Percentiles rank a stretch among this genome's conserved stretches.
Evolutionary conservation across 2,797 vertebrate species (phyloP).

Genomic region (Kryptopterus vitreolus): DNA sequence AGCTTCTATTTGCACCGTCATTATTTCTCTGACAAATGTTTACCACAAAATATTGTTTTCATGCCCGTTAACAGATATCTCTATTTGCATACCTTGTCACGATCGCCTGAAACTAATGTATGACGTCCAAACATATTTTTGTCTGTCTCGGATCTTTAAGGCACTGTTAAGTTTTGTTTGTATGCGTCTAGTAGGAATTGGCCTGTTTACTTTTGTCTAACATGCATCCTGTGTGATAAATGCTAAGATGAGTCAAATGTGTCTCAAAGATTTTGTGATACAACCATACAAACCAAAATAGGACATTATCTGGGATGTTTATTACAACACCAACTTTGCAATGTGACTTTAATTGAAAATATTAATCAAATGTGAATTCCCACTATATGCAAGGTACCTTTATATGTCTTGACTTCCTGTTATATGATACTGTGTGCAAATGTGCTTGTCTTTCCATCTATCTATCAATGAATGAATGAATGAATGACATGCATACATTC

Average conservation of each 20-base stretch:
- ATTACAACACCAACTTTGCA: not conserved
- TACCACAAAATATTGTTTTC: slow-evolving; percentile 1
- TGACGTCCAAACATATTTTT: no score
- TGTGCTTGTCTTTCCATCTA: no score
- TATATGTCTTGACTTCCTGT: no score
- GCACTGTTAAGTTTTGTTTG: not conserved
- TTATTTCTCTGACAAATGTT: not conserved
- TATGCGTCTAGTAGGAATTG: not conserved
- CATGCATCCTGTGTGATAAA: not conserved
- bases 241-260: not conserved
- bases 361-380: no score
- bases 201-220: no score
- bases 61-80: not conserved
- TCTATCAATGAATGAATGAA: no score
- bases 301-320: no score
- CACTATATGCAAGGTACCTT: no score
- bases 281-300: not conserved
- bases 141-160: no score
- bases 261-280: not conserved
- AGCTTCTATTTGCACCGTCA: not conserved
- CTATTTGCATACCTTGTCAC: not conserved
- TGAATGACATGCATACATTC: no score
- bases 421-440: no score
- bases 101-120: not conserved
- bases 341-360: no score